phyloP scores from a whole-genome alignment of 2,797 vertebrate species.

The Australoheros facetus region DNA sequence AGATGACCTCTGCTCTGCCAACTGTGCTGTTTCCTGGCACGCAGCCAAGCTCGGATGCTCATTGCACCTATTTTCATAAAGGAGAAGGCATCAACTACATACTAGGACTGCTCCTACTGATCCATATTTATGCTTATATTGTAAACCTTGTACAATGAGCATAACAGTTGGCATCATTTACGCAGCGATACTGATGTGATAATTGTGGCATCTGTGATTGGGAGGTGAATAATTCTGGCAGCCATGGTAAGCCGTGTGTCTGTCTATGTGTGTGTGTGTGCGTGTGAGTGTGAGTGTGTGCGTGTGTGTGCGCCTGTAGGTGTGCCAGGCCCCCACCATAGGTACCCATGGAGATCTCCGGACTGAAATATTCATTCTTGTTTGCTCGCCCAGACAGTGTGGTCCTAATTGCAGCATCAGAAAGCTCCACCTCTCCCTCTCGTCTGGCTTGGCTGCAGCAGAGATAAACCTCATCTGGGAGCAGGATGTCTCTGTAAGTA shows the following conservation, averaged over 20 bases:
- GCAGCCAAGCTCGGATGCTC: slow-evolving; percentile 42
- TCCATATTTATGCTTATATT: slow-evolving; percentile 51
- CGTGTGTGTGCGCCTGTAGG: slow-evolving; percentile 61
- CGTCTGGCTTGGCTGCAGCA: slow-evolving; percentile 76
- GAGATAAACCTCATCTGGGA: slow-evolving; percentile 73
- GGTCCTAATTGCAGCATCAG: slow-evolving; percentile 79
- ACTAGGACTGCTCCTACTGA: slow-evolving; percentile 18
- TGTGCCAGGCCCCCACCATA: slow-evolving; percentile 78
- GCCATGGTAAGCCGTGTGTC: slow-evolving; percentile 79
- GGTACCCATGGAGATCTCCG: slow-evolving; percentile 72
- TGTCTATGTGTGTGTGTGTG: slow-evolving; percentile 9
- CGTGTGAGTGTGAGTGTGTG: slow-evolving; percentile 47
- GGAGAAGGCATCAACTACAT: slow-evolving; percentile 3
- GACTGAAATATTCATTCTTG: slow-evolving; percentile 81
- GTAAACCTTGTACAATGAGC: slow-evolving; percentile 58
- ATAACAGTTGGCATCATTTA: slow-evolving; percentile 69
- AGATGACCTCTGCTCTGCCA: slow-evolving; percentile 61
- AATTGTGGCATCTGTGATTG: slow-evolving; percentile 72
- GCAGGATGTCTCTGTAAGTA: slow-evolving; percentile 45
- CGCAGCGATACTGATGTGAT: slow-evolving; percentile 69
- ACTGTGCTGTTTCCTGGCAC: slow-evolving; percentile 52
- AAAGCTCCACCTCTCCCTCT: slow-evolving; percentile 76
- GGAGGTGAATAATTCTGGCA: slow-evolving; percentile 82
- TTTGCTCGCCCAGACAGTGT: slow-evolving; percentile 75
- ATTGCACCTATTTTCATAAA: slow-evolving; percentile 40